Conservation (phyloP, 2,888 invertebrate genomes). For the Aspidiotus rigidus region DNA sequence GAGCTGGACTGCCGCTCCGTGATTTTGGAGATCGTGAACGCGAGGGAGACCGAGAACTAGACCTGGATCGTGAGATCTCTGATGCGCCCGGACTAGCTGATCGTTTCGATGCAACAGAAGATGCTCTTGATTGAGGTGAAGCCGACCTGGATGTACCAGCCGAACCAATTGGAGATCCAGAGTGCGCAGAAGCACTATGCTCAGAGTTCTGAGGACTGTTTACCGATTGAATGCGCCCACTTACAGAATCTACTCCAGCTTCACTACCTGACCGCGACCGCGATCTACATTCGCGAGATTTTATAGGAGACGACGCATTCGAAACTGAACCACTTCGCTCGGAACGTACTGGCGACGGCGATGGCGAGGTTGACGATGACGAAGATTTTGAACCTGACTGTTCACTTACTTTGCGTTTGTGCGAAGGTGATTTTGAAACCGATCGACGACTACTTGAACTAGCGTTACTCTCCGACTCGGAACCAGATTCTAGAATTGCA, state of each 20-base stretch:
- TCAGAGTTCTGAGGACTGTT: not conserved
- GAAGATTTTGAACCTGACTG: not conserved
- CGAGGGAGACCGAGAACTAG: slow-evolving; percentile 36
- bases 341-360: not conserved
- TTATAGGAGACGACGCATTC: not conserved
- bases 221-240: slow-evolving; percentile 3
- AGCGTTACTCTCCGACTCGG: slow-evolving; percentile 29
- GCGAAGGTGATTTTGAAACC: not conserved
- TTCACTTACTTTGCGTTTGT: slow-evolving; percentile 1
- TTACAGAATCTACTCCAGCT: not conserved
- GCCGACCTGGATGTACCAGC: not conserved
- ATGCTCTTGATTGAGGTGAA: slow-evolving; percentile 20
- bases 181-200: not conserved
- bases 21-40: slow-evolving; percentile 34
- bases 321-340: not conserved
- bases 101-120: slow-evolving; percentile 16
- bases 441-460: slow-evolving; percentile 30
- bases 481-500: slow-evolving; percentile 23
- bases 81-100: slow-evolving; percentile 15
- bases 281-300: not conserved
- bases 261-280: slow-evolving; percentile 3
- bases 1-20: slow-evolving; percentile 11
- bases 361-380: not conserved
- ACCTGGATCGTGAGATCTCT: slow-evolving; percentile 29
- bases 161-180: not conserved